Percentiles rank a stretch among this genome's conserved stretches.
Conservation (phyloP, 2,888 invertebrate genomes). For the Habroteleia sp. region DNA sequence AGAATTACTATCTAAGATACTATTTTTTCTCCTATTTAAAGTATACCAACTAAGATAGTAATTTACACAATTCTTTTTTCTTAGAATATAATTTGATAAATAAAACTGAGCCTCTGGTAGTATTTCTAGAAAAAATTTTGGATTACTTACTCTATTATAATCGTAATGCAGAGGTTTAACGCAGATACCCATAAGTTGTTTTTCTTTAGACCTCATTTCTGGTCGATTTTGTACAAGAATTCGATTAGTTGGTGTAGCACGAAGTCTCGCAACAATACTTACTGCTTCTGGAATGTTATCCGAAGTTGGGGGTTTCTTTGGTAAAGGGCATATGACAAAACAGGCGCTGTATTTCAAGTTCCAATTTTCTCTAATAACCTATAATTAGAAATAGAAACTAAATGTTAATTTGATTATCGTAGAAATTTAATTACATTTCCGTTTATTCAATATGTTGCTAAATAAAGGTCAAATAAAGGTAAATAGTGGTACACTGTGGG, state of each 20-base stretch:
- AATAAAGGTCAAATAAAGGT: too few species aligned
- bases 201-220: constrained; percentile 82
- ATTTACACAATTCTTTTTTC: too few species aligned
- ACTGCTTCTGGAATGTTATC: constrained; percentile 86
- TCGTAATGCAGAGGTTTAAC: constrained; percentile 95
- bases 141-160: constrained; percentile 86
- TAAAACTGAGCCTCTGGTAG: too few species aligned
- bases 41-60: too few species aligned
- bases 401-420: too few species aligned
- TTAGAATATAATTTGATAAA: too few species aligned
- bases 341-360: constrained; percentile 95
- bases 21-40: too few species aligned
- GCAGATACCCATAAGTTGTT: constrained; percentile 88
- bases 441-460: too few species aligned
- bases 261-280: constrained; percentile 85
- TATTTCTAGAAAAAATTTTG: too few species aligned
- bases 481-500: too few species aligned
- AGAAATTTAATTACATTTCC: too few species aligned
- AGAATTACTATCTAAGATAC: too few species aligned
- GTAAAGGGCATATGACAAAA: constrained; percentile 91
- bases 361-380: constrained; percentile 96
- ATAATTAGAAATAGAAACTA: constrained; percentile 75
- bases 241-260: constrained; percentile 85
- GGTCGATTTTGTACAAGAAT: constrained; percentile 84
- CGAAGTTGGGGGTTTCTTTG: constrained; percentile 83